phyloP scores from a whole-genome alignment of 2,113 vertebrate genomes.

The Pterocles burchelli region DNA sequence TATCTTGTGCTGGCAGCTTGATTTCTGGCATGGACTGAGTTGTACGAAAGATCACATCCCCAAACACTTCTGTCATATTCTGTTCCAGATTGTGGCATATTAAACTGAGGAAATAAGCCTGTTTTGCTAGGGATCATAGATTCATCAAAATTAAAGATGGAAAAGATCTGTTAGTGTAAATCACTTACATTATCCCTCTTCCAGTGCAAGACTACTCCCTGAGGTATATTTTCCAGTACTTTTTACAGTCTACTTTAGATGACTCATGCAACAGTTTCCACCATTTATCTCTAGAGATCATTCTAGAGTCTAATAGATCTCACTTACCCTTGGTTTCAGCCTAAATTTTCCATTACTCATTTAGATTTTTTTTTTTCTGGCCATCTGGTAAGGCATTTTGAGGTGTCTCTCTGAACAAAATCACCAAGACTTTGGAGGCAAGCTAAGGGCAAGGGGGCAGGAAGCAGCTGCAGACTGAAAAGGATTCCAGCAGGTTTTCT shows the following conservation, averaged over 20 bases:
- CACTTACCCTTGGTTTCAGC: background rate
- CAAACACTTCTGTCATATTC: conserved; percentile 38
- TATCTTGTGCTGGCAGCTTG: background rate
- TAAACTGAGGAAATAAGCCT: conserved; percentile 21
- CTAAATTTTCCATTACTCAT: conserved; percentile 47
- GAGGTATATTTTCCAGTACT: conserved; percentile 15
- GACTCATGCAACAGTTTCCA: conserved; percentile 56
- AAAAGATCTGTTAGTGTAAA: conserved; percentile 43
- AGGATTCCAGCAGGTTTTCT: background rate
- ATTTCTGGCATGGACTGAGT: conserved; percentile 19
- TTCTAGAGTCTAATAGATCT: background rate
- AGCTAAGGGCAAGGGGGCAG: background rate
- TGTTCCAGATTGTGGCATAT: conserved; percentile 35
- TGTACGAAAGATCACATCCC: conserved; percentile 27
- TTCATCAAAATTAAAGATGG: conserved; percentile 55
- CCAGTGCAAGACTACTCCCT: conserved; percentile 5
- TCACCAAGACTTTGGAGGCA: background rate
- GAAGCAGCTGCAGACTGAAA: background rate
- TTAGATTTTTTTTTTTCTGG: background rate
- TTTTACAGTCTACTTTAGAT: conserved; percentile 45
- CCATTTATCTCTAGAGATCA: conserved; percentile 26
- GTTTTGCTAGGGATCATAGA: conserved; percentile 18
- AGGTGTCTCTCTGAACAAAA: background rate
- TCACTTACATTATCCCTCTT: conserved; percentile 35
- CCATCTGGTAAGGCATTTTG: background rate